Evolutionary conservation across 1,140 invertebrate genomes (phyloP).

Genomic region (Pseudomyrmex flavicornis): DNA sequence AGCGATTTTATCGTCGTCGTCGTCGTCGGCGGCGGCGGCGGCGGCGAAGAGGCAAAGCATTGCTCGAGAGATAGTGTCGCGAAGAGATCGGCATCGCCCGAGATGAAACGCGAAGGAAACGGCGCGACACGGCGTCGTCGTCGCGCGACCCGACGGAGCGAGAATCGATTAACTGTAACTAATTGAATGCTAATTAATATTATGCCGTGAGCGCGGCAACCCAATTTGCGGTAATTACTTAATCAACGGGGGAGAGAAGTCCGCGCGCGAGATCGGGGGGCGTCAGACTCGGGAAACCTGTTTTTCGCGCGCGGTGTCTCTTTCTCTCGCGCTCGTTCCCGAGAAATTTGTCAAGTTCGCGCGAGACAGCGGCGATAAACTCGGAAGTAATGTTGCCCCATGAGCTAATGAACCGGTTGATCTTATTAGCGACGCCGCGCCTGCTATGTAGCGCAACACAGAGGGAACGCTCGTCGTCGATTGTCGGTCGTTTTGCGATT

Average conservation of each 20-base stretch:
- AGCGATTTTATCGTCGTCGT: conserved; percentile 29
- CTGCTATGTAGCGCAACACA: background rate
- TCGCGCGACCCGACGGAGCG: conserved; percentile 2
- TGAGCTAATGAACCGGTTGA: conserved; percentile 59
- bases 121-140: background rate
- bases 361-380: conserved; percentile 41
- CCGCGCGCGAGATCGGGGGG: conserved; percentile 41
- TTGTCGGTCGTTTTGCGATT: conserved; percentile 6
- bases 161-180: conserved; percentile 68
- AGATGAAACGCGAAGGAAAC: conserved; percentile 62
- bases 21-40: background rate
- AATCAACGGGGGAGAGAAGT: conserved; percentile 59
- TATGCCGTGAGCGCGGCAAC: conserved; percentile 52
- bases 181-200: conserved; percentile 72
- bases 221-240: conserved; percentile 73
- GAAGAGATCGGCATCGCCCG: conserved; percentile 64
- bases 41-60: background rate
- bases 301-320: conserved; percentile 48
- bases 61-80: conserved; percentile 33
- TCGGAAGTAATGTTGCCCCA: conserved; percentile 34
- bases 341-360: conserved; percentile 52
- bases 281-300: conserved; percentile 63
- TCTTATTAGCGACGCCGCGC: conserved; percentile 28
- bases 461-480: background rate
- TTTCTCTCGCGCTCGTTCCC: conserved; percentile 5